Evolutionary conservation across 1,140 invertebrate species (phyloP), one percentile per base, ranked within the genome.

Genomic region (Conopomorpha cramerella): DNA sequence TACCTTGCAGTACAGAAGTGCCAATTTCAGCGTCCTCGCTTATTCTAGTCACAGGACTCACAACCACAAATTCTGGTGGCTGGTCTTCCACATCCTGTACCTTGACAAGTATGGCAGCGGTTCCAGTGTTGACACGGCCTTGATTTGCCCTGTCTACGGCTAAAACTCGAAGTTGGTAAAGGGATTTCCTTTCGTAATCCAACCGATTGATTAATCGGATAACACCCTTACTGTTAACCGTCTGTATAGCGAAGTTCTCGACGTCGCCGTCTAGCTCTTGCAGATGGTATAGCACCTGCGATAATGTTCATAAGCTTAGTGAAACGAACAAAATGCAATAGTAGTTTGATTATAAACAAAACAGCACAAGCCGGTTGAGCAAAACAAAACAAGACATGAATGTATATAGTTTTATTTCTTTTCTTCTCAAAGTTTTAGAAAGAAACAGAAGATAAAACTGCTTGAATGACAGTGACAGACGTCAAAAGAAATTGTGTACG

Each of bases 51-150:
- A 96, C 91, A 1, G 93, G 88, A 32, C 87, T 89, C 7, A 91
- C 91, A 29, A 87, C 82, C 15, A 94, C 86, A 74, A 95, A 96
- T 64, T 94, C 91, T 0, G 93, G 93, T 2, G 90, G 90, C 57
- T 93, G 90, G 63, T 96, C 93, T 76, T 94, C 92, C 12, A 93
- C 85, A 77, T 96, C 93, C 55, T 72, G 60, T 2, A 95, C 86
- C 76, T 94, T 91, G 0, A 96, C 83, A 41, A 96, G 67, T 44
- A 96, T 86, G 16, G 90, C 90, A 0, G 92, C 92, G 1, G 92
- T 93, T 13, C 90, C 93, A 1, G 92, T 94, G 51, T 77, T 81
- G 73, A 89, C 78, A 64, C 86, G 74, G 39, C 88, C 84, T 64
- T 91, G 82, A 74, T 89, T 92, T 0, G 92, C 90, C 15, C 91